Percentiles rank a stretch among this genome's conserved stretches.
These are phyloP conservation scores for Helicoverpa zea DNA, from an alignment of 1,140 invertebrate species.

Conservation along the genomic window DNA sequence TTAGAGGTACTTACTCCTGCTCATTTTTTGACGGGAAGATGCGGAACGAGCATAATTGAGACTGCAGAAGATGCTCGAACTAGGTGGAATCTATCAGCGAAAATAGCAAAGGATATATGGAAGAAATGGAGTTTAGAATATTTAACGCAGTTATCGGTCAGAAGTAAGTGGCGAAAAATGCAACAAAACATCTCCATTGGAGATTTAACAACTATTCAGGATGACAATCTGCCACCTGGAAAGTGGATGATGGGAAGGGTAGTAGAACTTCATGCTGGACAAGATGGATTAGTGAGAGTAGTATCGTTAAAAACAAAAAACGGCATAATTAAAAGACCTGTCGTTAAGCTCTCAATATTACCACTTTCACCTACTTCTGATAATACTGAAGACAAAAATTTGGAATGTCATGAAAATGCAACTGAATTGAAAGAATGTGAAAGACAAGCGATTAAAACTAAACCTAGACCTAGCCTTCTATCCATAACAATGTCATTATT, in stretches of 20 bases:
- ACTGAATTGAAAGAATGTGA: too few relatives aligned
- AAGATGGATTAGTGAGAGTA: slow-evolving; percentile 17
- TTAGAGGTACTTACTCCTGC: too few relatives aligned
- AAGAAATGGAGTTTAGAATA: slow-evolving; percentile 28
- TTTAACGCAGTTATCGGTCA: slow-evolving; percentile 3
- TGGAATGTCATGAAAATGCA: too few relatives aligned
- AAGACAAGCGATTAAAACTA: background rate
- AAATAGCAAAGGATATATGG: background rate
- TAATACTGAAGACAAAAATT: too few relatives aligned
- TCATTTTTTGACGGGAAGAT: too few relatives aligned
- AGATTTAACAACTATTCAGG: background rate
- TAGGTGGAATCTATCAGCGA: too few relatives aligned
- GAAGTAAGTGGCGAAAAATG: background rate
- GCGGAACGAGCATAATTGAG: too few relatives aligned
- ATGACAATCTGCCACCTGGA: slow-evolving; percentile 17
- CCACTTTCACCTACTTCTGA: background rate
- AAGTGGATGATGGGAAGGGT: slow-evolving; percentile 12
- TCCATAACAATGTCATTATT: background rate
- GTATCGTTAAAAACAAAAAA: slow-evolving; percentile 23
- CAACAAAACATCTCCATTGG: background rate
- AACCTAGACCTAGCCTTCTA: background rate
- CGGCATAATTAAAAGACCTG: slow-evolving; percentile 16
- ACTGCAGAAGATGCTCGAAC: too few relatives aligned
- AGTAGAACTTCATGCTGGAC: background rate
- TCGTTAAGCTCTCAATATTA: slow-evolving; percentile 19